Evolutionary conservation across 2,888 invertebrate species (phyloP).

Genomic region (Tridacna crocea): DNA sequence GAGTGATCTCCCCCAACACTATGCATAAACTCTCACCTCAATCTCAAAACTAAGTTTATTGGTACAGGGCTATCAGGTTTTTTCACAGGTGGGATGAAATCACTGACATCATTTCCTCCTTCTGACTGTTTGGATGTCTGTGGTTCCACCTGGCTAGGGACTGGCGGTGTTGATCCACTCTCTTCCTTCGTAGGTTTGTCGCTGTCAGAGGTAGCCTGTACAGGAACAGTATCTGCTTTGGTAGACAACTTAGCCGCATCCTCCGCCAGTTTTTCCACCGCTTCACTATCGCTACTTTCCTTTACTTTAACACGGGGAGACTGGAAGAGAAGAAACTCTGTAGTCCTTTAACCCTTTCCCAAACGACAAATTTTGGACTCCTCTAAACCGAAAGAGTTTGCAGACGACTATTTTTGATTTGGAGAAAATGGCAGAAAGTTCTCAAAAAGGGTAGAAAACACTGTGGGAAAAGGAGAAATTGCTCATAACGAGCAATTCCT

Average conservation of each 20-base stretch:
- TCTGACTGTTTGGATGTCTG: conserved; percentile 4
- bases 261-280: conserved; percentile 46
- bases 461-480: background rate
- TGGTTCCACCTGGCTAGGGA: background rate
- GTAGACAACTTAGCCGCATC: conserved; percentile 44
- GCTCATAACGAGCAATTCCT: background rate
- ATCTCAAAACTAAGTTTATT: conserved; percentile 78
- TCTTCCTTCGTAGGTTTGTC: conserved; percentile 13
- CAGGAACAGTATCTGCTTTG: background rate
- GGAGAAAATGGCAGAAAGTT: no score
- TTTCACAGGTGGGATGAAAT: background rate
- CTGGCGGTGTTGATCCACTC: background rate
- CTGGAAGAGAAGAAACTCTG: conserved; percentile 7
- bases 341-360: background rate
- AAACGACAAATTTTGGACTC: background rate
- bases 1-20: no score
- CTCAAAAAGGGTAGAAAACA: no score
- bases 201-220: background rate
- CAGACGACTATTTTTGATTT: no score
- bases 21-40: conserved; percentile 62
- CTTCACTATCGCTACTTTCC: conserved; percentile 46
- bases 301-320: conserved; percentile 35
- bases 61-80: conserved; percentile 40
- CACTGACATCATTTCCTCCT: background rate
- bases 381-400: no score